Evolutionary conservation across 2,113 vertebrate genomes (phyloP).

Genomic region (Perca flavescens): DNA sequence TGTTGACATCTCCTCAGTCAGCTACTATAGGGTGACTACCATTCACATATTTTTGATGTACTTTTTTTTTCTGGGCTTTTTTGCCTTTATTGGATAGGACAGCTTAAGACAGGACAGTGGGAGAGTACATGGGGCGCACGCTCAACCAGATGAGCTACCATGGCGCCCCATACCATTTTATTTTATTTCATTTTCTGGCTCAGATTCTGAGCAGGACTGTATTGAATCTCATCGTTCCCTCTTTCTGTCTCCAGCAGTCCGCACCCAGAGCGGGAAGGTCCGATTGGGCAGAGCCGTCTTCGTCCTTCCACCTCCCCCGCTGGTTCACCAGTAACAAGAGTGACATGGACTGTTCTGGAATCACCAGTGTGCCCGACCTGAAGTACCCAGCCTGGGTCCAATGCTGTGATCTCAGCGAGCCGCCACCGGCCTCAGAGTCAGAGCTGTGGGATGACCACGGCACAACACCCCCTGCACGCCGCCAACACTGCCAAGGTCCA

Average conservation of each 20-base stretch:
- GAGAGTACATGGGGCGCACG: too few relatives aligned
- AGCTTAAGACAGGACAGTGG: too few relatives aligned
- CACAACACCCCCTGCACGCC: neutral
- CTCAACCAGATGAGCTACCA: too few relatives aligned
- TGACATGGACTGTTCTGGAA: conserved; percentile 40
- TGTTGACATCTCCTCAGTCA: conserved; percentile 4
- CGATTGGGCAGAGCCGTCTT: neutral
- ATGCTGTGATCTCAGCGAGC: conserved; percentile 30
- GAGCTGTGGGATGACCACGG: conserved; percentile 20
- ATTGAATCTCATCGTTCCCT: neutral
- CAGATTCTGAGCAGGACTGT: neutral
- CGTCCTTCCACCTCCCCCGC: conserved; percentile 36
- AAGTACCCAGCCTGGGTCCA: conserved; percentile 65
- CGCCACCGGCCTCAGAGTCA: neutral
- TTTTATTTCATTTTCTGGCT: neutral
- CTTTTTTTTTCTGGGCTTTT: too few relatives aligned
- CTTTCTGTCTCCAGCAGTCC: conserved; percentile 11
- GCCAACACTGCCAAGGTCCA: neutral
- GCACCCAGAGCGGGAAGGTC: conserved; percentile 20
- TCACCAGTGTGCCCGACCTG: conserved; percentile 50
- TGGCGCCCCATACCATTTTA: neutral
- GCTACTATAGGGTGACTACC: conserved; percentile 26
- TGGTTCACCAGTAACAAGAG: conserved; percentile 63
- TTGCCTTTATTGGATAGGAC: too few relatives aligned
- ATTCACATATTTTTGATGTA: neutral